Evolutionary conservation across 2,113 vertebrate species (phyloP).

Genomic region (Barbus barbus): DNA sequence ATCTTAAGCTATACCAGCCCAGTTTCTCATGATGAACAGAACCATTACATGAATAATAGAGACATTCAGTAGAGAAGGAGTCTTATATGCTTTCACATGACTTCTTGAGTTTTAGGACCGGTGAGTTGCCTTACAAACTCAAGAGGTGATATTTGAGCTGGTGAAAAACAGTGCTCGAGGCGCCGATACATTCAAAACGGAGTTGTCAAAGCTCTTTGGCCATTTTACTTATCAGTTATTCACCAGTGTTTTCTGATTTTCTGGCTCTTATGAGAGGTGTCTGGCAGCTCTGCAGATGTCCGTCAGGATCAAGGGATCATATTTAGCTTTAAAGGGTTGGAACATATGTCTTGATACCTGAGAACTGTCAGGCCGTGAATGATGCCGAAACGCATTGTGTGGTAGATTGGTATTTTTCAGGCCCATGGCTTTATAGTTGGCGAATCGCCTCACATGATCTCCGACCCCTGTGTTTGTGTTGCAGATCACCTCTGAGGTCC

Average conservation of each 20-base stretch:
- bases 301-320: slow-evolving; percentile 42
- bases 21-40: neutral
- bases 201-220: neutral
- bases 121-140: slow-evolving; percentile 13
- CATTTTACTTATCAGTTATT: slow-evolving; percentile 23
- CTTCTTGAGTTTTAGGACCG: slow-evolving; percentile 33
- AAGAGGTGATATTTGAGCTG: slow-evolving; percentile 16
- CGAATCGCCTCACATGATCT: slow-evolving; percentile 62
- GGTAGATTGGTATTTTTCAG: slow-evolving; percentile 48
- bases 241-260: slow-evolving; percentile 24
- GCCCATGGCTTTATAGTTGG: slow-evolving; percentile 60
- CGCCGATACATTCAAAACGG: neutral
- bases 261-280: slow-evolving; percentile 20
- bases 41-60: slow-evolving; percentile 9
- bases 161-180: neutral
- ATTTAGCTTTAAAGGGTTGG: slow-evolving; percentile 38
- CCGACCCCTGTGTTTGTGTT: slow-evolving; percentile 64
- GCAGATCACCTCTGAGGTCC: slow-evolving; percentile 97
- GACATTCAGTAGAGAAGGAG: neutral
- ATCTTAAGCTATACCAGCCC: neutral
- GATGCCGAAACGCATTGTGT: slow-evolving; percentile 19
- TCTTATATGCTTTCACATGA: slow-evolving; percentile 15
- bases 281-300: slow-evolving; percentile 47
- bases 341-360: slow-evolving; percentile 45
- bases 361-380: slow-evolving; percentile 5